These are phyloP conservation scores for Anabacerthia variegaticeps DNA, from an alignment of 2,797 vertebrate species.

Conservation along the genomic window DNA sequence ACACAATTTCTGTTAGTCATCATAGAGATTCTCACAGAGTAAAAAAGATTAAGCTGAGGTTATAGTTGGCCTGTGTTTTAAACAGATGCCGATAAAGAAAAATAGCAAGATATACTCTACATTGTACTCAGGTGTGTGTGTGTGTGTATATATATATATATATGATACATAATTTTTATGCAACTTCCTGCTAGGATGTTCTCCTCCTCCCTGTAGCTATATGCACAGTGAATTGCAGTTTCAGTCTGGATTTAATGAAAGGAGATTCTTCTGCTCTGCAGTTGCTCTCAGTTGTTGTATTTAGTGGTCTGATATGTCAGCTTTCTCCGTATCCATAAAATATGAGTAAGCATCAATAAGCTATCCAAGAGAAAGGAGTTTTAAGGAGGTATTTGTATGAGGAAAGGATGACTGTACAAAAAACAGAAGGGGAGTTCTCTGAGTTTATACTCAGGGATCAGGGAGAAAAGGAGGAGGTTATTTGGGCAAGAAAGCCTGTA, in stretches of 20 bases:
- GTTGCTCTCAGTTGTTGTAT: neutral
- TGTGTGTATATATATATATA: too few relatives aligned
- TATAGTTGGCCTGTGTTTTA: neutral
- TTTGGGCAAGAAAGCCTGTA: neutral
- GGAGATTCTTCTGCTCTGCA: neutral
- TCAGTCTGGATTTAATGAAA: neutral
- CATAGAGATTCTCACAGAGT: neutral
- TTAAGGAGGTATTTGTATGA: conserved; percentile 23
- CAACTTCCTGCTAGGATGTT: neutral
- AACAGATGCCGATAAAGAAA: neutral
- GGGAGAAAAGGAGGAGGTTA: neutral
- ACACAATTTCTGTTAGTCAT: neutral
- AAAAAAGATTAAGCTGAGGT: neutral
- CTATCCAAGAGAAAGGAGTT: neutral
- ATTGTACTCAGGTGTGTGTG: neutral
- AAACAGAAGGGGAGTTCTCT: neutral
- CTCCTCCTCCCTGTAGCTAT: neutral
- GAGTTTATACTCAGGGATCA: neutral
- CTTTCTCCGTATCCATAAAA: conserved; percentile 6
- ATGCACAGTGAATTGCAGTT: neutral
- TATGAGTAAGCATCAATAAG: neutral
- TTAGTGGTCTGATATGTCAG: neutral
- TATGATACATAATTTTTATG: neutral
- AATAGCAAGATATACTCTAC: neutral
- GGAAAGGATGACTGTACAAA: neutral